Evolutionary conservation across 2,888 invertebrate genomes (phyloP).

Genomic region (Brachylomia viminalis): DNA sequence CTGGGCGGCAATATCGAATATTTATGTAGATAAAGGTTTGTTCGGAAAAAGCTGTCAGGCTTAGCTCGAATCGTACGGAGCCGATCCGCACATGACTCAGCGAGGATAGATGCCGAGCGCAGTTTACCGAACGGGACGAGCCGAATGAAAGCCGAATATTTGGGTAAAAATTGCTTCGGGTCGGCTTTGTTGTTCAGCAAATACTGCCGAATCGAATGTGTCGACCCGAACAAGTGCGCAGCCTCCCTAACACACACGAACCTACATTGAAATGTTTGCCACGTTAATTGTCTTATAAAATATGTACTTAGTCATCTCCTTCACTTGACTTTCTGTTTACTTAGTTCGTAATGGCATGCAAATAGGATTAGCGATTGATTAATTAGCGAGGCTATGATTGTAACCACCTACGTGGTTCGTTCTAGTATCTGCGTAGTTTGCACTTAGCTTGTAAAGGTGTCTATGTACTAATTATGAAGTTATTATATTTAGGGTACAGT

Average conservation of each 20-base stretch:
- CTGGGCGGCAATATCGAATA: neutral
- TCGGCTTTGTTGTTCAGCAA: neutral
- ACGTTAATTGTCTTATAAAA: slow-evolving; percentile 66
- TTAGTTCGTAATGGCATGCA: slow-evolving; percentile 63
- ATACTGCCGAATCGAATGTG: neutral
- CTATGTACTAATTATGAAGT: neutral
- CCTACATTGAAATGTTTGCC: slow-evolving; percentile 33
- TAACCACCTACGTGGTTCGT: neutral
- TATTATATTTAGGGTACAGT: neutral
- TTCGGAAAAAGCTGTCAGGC: neutral
- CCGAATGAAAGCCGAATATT: neutral
- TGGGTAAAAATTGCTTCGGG: neutral
- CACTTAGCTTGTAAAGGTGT: slow-evolving; percentile 2
- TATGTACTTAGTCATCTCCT: slow-evolving; percentile 64
- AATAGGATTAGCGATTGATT: slow-evolving; percentile 65
- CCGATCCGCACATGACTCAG: too few relatives aligned
- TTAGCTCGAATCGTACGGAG: neutral
- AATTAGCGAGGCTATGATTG: slow-evolving; percentile 48
- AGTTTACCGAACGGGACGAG: neutral
- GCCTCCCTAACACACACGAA: neutral
- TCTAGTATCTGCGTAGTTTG: neutral
- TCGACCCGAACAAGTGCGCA: neutral
- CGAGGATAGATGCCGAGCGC: neutral
- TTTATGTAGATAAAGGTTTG: too few relatives aligned
- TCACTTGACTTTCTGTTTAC: slow-evolving; percentile 61